phyloP scores from a whole-genome alignment of 2,797 vertebrate genomes.

The Takifugu rubripes region DNA sequence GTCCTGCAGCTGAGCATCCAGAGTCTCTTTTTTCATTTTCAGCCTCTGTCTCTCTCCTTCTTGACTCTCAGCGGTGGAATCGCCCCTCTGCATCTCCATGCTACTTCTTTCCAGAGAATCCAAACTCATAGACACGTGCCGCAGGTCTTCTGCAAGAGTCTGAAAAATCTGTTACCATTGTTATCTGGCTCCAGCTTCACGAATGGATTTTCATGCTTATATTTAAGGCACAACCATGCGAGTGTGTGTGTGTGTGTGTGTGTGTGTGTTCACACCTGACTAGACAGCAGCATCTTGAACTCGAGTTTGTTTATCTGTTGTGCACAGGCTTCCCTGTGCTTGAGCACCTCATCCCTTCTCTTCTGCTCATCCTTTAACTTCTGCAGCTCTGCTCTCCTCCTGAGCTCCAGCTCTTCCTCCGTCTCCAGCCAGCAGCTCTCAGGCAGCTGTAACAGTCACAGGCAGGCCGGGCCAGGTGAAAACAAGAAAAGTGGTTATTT shows the following conservation, averaged over 20 bases:
- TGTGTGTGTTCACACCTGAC: slow-evolving; percentile 69
- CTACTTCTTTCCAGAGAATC: slow-evolving; percentile 78
- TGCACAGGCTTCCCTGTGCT: slow-evolving; percentile 78
- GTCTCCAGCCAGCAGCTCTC: slow-evolving; percentile 42
- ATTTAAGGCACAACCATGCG: background rate
- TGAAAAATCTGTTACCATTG: slow-evolving; percentile 43
- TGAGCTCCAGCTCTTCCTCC: slow-evolving; percentile 83
- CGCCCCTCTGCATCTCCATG: slow-evolving; percentile 68
- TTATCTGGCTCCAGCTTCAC: background rate
- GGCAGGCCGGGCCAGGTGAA: too few species aligned
- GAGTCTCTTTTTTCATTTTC: slow-evolving; percentile 70
- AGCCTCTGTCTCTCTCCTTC: slow-evolving; percentile 77
- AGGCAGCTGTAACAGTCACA: too few species aligned
- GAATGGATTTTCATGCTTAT: background rate
- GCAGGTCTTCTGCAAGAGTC: slow-evolving; percentile 81
- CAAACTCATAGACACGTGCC: slow-evolving; percentile 77
- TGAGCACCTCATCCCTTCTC: slow-evolving; percentile 81
- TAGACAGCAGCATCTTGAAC: slow-evolving; percentile 81
- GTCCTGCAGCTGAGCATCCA: slow-evolving; percentile 80
- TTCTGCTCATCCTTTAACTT: slow-evolving; percentile 84
- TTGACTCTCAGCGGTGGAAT: slow-evolving; percentile 72
- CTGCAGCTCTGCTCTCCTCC: slow-evolving; percentile 76
- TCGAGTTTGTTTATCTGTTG: slow-evolving; percentile 83
- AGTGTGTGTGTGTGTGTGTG: background rate
- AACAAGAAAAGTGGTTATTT: too few species aligned